phyloP scores from a whole-genome alignment of 2,113 vertebrate genomes.

The Mustela lutreola region DNA sequence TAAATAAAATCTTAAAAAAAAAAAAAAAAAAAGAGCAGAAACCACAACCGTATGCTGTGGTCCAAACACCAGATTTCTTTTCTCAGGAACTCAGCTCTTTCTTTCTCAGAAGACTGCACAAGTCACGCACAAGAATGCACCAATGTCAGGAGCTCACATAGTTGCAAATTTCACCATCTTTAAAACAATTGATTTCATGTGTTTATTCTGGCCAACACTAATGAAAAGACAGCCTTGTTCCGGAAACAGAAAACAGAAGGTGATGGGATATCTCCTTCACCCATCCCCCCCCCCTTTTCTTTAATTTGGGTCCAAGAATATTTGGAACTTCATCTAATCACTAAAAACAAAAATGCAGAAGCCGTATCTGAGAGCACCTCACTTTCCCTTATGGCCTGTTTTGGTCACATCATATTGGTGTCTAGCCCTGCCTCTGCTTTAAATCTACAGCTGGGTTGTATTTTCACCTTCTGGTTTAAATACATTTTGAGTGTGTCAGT shows the following conservation, averaged over 20 bases:
- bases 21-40: background rate
- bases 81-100: background rate
- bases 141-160: background rate
- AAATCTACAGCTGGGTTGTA: slow-evolving; percentile 83
- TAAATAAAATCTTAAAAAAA: too few relatives aligned
- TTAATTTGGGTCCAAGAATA: slow-evolving; percentile 37
- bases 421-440: slow-evolving; percentile 84
- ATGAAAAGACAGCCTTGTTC: slow-evolving; percentile 21
- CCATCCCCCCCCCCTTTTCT: background rate
- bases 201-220: background rate
- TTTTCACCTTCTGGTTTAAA: slow-evolving; percentile 89
- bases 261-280: background rate
- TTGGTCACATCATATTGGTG: slow-evolving; percentile 70
- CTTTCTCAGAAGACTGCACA: background rate
- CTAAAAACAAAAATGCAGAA: slow-evolving; percentile 35
- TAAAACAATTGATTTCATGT: slow-evolving; percentile 29
- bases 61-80: background rate
- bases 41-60: background rate
- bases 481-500: slow-evolving; percentile 88
- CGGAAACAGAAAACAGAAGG: background rate
- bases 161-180: background rate
- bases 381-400: slow-evolving; percentile 11
- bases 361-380: slow-evolving; percentile 45
- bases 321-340: slow-evolving; percentile 67
- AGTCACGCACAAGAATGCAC: too few relatives aligned